Evolutionary conservation across 1,140 invertebrate species (phyloP).

Genomic region (Papilio dardanus): DNA sequence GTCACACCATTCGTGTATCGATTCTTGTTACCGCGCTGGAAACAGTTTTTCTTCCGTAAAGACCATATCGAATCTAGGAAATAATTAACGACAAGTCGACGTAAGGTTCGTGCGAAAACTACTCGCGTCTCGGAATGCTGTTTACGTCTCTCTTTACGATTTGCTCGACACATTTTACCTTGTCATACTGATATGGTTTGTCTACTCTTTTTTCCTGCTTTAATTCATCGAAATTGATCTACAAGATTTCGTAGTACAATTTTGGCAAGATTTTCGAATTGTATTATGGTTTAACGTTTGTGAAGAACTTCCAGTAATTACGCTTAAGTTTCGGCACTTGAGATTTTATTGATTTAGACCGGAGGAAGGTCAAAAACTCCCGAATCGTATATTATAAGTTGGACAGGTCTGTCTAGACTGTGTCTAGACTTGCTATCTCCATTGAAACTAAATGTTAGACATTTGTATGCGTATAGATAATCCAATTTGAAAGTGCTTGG

Average conservation of each 20-base stretch:
- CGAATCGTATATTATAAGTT: slow-evolving; percentile 37
- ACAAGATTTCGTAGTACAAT: not conserved
- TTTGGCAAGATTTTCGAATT: no score
- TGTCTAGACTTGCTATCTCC: slow-evolving; percentile 54
- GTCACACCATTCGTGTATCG: slow-evolving; percentile 23
- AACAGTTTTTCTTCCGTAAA: slow-evolving; percentile 47
- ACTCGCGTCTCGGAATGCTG: slow-evolving; percentile 25
- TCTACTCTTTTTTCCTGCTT: not conserved
- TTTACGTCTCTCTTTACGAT: slow-evolving; percentile 20
- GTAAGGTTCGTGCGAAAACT: slow-evolving; percentile 25
- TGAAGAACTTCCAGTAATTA: not conserved
- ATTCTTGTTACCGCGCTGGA: slow-evolving; percentile 20
- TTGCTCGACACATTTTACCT: slow-evolving; percentile 21
- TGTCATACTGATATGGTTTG: not conserved
- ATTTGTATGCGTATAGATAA: slow-evolving; percentile 15
- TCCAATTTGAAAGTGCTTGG: slow-evolving; percentile 36
- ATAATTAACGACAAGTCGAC: slow-evolving; percentile 33
- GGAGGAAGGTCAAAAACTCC: slow-evolving; percentile 47
- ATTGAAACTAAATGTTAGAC: not conserved
- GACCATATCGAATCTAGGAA: slow-evolving; percentile 49
- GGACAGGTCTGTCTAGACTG: slow-evolving; percentile 57
- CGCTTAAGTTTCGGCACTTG: not conserved
- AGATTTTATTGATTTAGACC: slow-evolving; percentile 44
- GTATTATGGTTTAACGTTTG: not conserved
- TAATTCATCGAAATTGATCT: not conserved